Conservation (phyloP, 1,140 invertebrate species). For the Grapholita molesta region DNA sequence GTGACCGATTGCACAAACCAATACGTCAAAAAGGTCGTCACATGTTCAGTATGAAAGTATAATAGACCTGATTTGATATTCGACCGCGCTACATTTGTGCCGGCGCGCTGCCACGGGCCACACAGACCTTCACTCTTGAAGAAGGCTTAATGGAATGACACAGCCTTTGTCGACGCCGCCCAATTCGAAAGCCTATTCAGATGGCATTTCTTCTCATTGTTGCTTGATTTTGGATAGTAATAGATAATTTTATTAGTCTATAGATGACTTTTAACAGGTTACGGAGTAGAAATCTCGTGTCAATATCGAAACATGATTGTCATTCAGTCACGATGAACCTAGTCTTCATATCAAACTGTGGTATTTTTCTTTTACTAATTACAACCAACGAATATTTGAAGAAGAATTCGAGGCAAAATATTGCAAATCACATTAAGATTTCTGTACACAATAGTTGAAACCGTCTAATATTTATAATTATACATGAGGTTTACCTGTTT, state of each 20-base stretch:
- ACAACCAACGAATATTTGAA: neutral
- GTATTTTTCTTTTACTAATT: slow-evolving; percentile 1
- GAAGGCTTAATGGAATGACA: slow-evolving; percentile 76
- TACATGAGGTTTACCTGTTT: neutral
- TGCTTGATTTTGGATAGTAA: slow-evolving; percentile 74
- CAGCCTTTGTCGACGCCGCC: slow-evolving; percentile 72
- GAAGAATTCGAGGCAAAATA: neutral
- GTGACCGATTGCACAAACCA: slow-evolving; percentile 15
- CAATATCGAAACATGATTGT: slow-evolving; percentile 39
- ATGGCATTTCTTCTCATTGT: slow-evolving; percentile 75
- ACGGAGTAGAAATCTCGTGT: slow-evolving; percentile 40
- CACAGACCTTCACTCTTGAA: slow-evolving; percentile 65
- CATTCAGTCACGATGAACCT: slow-evolving; percentile 29
- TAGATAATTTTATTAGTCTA: slow-evolving; percentile 74
- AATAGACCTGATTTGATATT: slow-evolving; percentile 72
- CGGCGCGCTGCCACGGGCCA: slow-evolving; percentile 70
- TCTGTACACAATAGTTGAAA: no score
- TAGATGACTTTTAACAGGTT: slow-evolving; percentile 66
- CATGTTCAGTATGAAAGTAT: slow-evolving; percentile 46
- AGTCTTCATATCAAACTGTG: slow-evolving; percentile 23
- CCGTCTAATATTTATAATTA: neutral
- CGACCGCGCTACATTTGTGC: slow-evolving; percentile 54
- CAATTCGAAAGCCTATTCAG: slow-evolving; percentile 76
- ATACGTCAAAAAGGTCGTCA: slow-evolving; percentile 13
- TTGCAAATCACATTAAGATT: no score